These are phyloP conservation scores for Drosophila neotestacea DNA, from an alignment of 2,888 invertebrate genomes.

Conservation along the genomic window DNA sequence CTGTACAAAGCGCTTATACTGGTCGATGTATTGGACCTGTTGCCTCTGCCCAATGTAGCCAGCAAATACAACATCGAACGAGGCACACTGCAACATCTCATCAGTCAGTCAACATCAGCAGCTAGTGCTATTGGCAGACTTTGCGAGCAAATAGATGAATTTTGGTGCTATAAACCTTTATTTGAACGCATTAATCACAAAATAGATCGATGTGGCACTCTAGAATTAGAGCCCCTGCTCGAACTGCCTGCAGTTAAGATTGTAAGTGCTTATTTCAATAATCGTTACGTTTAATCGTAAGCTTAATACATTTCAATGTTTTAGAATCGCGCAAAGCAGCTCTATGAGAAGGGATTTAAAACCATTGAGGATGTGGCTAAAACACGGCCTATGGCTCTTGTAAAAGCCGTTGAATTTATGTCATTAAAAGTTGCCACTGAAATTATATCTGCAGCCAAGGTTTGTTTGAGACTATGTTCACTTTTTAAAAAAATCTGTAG, in stretches of 20 bases:
- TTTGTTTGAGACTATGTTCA: constrained; percentile 35
- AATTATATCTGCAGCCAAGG: constrained; percentile 94
- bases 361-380: constrained; percentile 91
- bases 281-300: not conserved
- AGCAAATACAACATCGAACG: constrained; percentile 90
- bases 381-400: constrained; percentile 88
- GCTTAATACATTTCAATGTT: constrained; percentile 2
- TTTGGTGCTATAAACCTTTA: constrained; percentile 93
- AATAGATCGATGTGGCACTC: constrained; percentile 92
- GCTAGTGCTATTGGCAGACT: constrained; percentile 92
- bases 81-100: constrained; percentile 92
- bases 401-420: constrained; percentile 89
- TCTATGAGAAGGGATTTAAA: constrained; percentile 93
- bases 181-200: constrained; percentile 90
- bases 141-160: constrained; percentile 91
- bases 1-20: constrained; percentile 95
- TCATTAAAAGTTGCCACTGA: constrained; percentile 90
- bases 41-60: constrained; percentile 89
- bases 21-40: constrained; percentile 90
- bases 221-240: constrained; percentile 93
- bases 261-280: constrained; percentile 84
- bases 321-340: constrained; percentile 92
- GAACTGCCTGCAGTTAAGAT: constrained; percentile 95
- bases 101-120: constrained; percentile 90
- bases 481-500: not conserved